Base-by-base conservation (phyloP, 1,140 invertebrate species). In the Cotesia typhae region DNA sequence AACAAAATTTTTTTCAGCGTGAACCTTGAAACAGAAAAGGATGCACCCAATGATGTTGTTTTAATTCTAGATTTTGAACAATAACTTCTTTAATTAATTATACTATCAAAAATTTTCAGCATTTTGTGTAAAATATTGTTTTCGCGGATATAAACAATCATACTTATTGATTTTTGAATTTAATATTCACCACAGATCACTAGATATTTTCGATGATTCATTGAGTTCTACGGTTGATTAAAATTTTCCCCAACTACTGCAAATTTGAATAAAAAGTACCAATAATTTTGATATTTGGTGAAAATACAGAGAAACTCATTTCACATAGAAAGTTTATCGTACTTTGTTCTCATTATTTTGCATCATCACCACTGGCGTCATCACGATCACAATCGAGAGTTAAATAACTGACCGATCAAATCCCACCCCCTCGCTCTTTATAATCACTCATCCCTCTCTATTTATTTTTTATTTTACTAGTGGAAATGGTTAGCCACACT, bases 271-370 rank as follows among this genome's bases (percentile, higher is more conserved):
- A 47, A 9, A 47, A 47, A 47, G 28, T 28, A 47, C 6, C 41
- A 55, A 55, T 55, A 14, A 59, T 10, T 59, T 59, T 59, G 57
- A 59, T 20, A 55, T 14, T n/a, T 14, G 12, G 10, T 17, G n/a
- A n/a, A 55, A 17, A 55, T 14, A 55, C n/a, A 55, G 5, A n/a
- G n/a, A 14, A 55, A 55, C 17, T 55, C 20, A 28, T 60, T 35
- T 60, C 14, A 63, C 14, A 60, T 9, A 28, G 51, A 66, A 66
- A 66, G 17, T 66, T 66, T 41, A n/a, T 51, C 37, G 9, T 20
- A 51, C 64, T 51, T 66, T 66, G 51, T 66, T 66, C 17, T 66
- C 47, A 52, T 66, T 66, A 66, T 66, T 66, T 66, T 66, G 47
- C 64, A 10, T 38, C 10, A 28, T 12, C 60, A 38, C 20, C 20